Base-by-base conservation (phyloP, 2,113 vertebrate species). In the Pungitius pungitius region DNA sequence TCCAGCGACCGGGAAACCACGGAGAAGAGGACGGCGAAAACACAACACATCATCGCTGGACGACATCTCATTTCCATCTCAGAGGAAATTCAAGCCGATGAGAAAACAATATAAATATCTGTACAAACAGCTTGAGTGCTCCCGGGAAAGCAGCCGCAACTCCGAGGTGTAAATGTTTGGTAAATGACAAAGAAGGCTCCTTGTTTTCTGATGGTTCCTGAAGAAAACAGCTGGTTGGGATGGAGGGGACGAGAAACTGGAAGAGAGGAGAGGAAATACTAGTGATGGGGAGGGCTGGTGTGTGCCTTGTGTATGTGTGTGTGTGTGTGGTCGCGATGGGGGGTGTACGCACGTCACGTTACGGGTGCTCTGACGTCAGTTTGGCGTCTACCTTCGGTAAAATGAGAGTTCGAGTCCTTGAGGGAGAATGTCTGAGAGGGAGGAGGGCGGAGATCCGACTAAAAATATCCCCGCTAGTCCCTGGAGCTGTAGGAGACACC, bases 341-440 rank as follows among this genome's bases (percentile, higher is more conserved):
- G 56, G 40, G 43, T 7, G 94, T 92, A 94, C 91, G 93, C 94
- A 95, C 96, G 96, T 97, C 96, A 96, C 94, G 94, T 95, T 92
- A 95, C 95, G 93, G 93, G 86, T 88, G 88, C 92, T 95, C 93
- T 97, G 96, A 98, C 96, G 97, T 97, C 96, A 97, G 89, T 92
- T 73, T 85, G 80, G 56, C 85, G 73, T 94, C 90, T 94, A 95
- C 95, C 95, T 96, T 92, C 90, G 89, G 89, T 93, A 88, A 81
- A 90, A 94, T 91, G 91, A 81, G 79, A 85, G 85, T 82, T 91
- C 88, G 77, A 87, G 89, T 93, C 94, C 94, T 85, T 72, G 35
- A 66, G 66, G 78, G 79, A 73, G 69, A 77, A 76, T 66, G 71
- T 75, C 59, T 69, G 27, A 78, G 42, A 20, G 69, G 75, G 52